Percentiles rank a stretch among this genome's conserved stretches.
Conservation (phyloP, 2,113 vertebrate genomes). For the Aldabrachelys gigantea region DNA sequence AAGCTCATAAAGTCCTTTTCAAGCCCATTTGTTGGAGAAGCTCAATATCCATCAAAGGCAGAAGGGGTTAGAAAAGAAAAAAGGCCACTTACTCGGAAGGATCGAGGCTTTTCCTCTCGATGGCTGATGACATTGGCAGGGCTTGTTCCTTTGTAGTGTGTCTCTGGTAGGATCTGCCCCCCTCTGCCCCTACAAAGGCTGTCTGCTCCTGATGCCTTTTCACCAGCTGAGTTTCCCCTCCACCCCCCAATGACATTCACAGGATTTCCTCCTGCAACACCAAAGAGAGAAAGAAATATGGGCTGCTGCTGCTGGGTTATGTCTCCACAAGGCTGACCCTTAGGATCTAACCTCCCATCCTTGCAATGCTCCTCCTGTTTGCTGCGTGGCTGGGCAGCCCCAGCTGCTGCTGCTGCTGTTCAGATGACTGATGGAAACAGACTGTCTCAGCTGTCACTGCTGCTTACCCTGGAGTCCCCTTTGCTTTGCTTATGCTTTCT, state of each 20-base stretch:
- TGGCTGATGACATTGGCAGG: constrained; percentile 90
- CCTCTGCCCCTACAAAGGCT: constrained; percentile 51
- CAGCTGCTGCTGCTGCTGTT: constrained; percentile 24
- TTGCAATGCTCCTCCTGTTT: constrained; percentile 26
- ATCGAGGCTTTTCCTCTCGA: constrained; percentile 96
- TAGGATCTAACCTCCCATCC: constrained; percentile 70
- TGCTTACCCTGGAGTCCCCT: neutral
- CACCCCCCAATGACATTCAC: constrained; percentile 79
- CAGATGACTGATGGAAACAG: constrained; percentile 20
- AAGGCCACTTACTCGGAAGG: constrained; percentile 90
- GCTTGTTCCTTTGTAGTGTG: constrained; percentile 77
- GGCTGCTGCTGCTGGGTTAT: neutral
- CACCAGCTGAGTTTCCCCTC: constrained; percentile 73
- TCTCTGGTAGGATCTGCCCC: constrained; percentile 50
- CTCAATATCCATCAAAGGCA: neutral
- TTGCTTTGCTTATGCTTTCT: neutral
- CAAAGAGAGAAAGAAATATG: constrained; percentile 17
- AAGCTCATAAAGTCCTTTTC: neutral
- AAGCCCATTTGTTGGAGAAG: neutral
- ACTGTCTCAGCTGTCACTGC: constrained; percentile 16
- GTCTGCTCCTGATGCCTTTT: constrained; percentile 57
- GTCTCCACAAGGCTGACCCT: neutral
- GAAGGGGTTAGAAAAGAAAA: neutral
- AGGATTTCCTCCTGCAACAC: constrained; percentile 80
- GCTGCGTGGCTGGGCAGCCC: constrained; percentile 1